Percentiles rank a stretch among this genome's conserved stretches.
Evolutionary conservation across 2,113 vertebrate species (phyloP).

Genomic region (Sceloporus undulatus): DNA sequence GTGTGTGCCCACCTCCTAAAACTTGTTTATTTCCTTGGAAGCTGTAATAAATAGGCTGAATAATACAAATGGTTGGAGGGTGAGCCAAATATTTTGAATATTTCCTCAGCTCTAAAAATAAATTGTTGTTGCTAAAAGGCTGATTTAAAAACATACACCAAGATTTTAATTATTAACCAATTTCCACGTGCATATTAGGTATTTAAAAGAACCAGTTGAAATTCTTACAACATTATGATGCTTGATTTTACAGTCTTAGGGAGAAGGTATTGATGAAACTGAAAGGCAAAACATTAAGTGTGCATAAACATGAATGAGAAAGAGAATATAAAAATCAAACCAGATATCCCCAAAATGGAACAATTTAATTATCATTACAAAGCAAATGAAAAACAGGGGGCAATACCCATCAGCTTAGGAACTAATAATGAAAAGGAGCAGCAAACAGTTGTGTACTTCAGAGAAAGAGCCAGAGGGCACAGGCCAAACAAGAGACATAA

Average conservation of each 20-base stretch:
- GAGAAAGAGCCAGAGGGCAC: neutral
- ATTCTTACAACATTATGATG: neutral
- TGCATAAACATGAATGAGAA: neutral
- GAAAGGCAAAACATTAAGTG: too few relatives aligned
- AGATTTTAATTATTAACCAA: too few relatives aligned
- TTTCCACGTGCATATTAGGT: too few relatives aligned
- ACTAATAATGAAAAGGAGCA: neutral
- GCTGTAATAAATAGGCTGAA: too few relatives aligned
- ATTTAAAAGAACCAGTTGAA: too few relatives aligned
- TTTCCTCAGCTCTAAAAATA: too few relatives aligned
- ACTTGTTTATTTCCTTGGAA: neutral
- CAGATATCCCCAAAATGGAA: neutral
- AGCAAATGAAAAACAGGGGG: neutral
- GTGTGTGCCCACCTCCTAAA: too few relatives aligned
- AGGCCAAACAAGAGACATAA: neutral
- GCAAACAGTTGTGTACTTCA: neutral
- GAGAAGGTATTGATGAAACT: neutral
- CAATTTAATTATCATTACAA: neutral
- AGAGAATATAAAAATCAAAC: neutral
- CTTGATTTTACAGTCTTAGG: neutral
- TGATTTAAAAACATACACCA: too few relatives aligned
- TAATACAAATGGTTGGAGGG: neutral
- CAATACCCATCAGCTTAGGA: neutral
- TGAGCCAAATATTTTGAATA: neutral
- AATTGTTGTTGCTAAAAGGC: too few relatives aligned